Conservation (phyloP, 2,797 vertebrate species). For the Pipistrellus pipistrellus region DNA sequence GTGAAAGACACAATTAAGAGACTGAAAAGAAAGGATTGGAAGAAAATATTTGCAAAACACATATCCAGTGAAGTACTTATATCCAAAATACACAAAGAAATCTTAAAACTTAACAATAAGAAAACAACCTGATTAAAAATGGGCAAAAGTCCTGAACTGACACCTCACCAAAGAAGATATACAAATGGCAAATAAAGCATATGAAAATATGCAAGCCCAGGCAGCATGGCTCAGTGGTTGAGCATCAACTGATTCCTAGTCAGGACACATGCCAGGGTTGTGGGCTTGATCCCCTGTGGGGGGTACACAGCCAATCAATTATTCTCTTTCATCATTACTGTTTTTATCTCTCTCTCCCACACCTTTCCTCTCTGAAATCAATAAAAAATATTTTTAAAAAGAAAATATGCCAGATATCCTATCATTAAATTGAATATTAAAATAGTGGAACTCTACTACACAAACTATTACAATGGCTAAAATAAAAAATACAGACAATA, state of each 20-base stretch:
- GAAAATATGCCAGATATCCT: neutral
- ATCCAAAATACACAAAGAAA: constrained; percentile 15
- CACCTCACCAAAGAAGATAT: constrained; percentile 21
- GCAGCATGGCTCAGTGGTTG: neutral
- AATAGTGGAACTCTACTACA: neutral
- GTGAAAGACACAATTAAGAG: neutral
- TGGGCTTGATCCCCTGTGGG: neutral
- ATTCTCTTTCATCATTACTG: neutral
- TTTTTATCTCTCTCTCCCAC: neutral
- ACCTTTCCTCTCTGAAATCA: neutral
- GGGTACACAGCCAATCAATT: neutral
- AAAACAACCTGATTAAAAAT: constrained; percentile 13
- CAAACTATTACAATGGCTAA: neutral
- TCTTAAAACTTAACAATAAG: neutral
- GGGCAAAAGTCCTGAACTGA: neutral
- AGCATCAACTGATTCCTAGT: neutral
- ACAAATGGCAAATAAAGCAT: constrained; percentile 8
- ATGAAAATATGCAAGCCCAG: neutral
- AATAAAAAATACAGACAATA: neutral
- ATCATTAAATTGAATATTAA: neutral
- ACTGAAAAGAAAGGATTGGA: neutral
- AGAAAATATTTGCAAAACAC: constrained; percentile 23
- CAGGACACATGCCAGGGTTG: neutral
- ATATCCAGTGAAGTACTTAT: neutral
- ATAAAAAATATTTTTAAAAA: no score